Evolutionary conservation across 1,140 invertebrate genomes (phyloP), one percentile per base, ranked within the genome.

Genomic region (Drosophila ficusphila): DNA sequence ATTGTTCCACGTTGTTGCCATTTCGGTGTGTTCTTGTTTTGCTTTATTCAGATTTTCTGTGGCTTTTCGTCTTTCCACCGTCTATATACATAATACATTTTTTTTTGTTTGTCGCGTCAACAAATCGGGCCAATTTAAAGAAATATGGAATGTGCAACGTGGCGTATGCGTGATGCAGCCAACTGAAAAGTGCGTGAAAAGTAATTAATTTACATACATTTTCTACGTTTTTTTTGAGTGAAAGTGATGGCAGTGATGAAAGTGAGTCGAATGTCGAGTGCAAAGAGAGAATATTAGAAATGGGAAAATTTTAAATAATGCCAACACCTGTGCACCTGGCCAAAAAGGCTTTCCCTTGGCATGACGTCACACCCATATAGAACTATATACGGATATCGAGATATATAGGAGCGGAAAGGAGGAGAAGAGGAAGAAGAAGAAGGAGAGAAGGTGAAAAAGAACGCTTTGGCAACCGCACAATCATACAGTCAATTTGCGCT

Each of bases 401-500:
- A 51, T 31, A 23, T 14, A 33, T 38, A 21, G 36, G 46, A 69
- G 23, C 41, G 42, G 27, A 11, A 12, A 29, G 12, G 27, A 12
- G 19, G 27, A 2, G 27, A 27, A 33, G 25, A 53, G 16, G 29
- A 34, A 58, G 23, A 23, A 62, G 47, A 34, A 6, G 29, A n/a
- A 33, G 27, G 4, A 44, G 19, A 44, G 41, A 44, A 12, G 41
- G 41, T 21, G n/a, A n/a, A 25, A 14, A 25, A 44, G 41, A 64
- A 64, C 56, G 54, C 60, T 41, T 38, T 49, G 57, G 54, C 61
- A 70, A 77, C 79, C 74, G 58, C 79, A 76, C 76, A 85, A 85
- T 85, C 77, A 85, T 85, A 79, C 81, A 85, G 81, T 85, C 81
- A 76, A 85, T 85, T 85, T 85, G 81, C 81, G 81, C 57, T 85